Percentiles rank a stretch among this genome's conserved stretches.
Evolutionary conservation across 2,888 invertebrate genomes (phyloP).

Genomic region (Cactoblastis cactorum): DNA sequence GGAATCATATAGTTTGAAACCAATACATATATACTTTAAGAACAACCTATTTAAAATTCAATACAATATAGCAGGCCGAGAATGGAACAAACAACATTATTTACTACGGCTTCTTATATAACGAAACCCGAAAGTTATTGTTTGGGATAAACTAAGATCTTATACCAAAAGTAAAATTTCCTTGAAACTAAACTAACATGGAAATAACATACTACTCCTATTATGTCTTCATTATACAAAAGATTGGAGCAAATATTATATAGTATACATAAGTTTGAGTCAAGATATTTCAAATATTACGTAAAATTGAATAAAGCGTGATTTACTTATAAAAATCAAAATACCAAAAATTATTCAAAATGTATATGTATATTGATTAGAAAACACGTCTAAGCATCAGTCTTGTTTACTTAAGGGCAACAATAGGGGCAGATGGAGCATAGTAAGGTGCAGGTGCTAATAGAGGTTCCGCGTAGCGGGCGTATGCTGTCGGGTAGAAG

Average conservation of each 20-base stretch:
- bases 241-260: conserved; percentile 21
- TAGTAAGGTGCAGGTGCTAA: conserved; percentile 38
- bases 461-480: conserved; percentile 27
- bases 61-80: background rate
- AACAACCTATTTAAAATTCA: too few species aligned
- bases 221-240: conserved; percentile 4
- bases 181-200: conserved; percentile 38
- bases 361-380: conserved; percentile 27
- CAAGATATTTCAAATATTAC: background rate
- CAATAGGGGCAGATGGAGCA: conserved; percentile 52
- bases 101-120: conserved; percentile 43
- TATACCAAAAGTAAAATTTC: conserved; percentile 40
- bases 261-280: background rate
- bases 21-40: too few species aligned
- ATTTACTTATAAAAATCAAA: background rate
- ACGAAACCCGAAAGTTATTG: conserved; percentile 30
- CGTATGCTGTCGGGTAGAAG: conserved; percentile 28
- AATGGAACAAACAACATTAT: background rate
- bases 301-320: background rate
- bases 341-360: conserved; percentile 18
- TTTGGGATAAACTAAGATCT: conserved; percentile 26
- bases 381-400: conserved; percentile 42
- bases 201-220: background rate
- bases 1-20: too few species aligned
- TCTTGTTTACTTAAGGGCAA: conserved; percentile 54